Evolutionary conservation across 2,888 invertebrate genomes (phyloP), one percentile per base, ranked within the genome.

Genomic region (Plutella xylostella): DNA sequence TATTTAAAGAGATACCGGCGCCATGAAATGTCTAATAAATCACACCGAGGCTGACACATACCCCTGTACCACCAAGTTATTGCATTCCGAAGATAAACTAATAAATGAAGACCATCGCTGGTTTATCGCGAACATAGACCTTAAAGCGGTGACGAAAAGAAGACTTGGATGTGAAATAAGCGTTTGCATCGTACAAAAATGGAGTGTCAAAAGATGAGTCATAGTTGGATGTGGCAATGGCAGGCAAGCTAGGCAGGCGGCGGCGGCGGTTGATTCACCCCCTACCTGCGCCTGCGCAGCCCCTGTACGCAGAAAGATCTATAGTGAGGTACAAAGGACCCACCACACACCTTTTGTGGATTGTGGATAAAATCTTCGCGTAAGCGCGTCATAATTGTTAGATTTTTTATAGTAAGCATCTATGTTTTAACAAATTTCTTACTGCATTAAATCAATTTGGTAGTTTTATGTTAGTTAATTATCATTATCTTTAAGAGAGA

Each of bases 11-110:
- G 30, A 34, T 52, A 46, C 42, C 58, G 69, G 68, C 70, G 71
- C 70, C 72, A 66, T 55, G 56, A 57, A 51, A 52, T 58, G 55
- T 50, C 49, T 54, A 55, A 67, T 69, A 70, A 68, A 70, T 69
- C 68, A 70, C 61, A 55, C 54, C 25, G 45, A 34, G 4, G 22
- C 35, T 20, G 38, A 14, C 38, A 30, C 38, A 21, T 39, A 18
- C 25, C 28, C 35, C 37, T 31, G 25, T 20, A 28, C 17, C 44
- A 30, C 34, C 21, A 15, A 35, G 21, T n/a, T 35, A 44, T 44
- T 28, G 44, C 44, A 43, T 43, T 33, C 34, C 42, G 42, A 34
- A 34, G 34, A 15, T 30, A 15, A 33, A 19, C 28, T 41, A 41
- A 22, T 21, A 42, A 22, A 22, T 17, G 6, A 17, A 22, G 28